Evolutionary conservation across 2,888 invertebrate genomes (phyloP).

Genomic region (Acheta domesticus): DNA sequence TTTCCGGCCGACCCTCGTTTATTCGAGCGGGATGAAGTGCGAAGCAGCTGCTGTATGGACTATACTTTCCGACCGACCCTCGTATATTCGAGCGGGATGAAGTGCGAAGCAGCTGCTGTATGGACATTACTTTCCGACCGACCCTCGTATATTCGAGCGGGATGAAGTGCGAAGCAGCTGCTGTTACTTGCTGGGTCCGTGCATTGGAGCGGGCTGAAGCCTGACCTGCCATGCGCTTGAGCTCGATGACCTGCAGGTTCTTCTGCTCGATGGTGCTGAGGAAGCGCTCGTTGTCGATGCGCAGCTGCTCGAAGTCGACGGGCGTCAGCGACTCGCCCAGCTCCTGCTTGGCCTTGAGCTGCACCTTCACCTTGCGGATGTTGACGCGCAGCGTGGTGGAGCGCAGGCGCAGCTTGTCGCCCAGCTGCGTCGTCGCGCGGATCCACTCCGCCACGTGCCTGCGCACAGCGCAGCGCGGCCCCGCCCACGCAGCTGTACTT

Average conservation of each 20-base stretch:
- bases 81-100: no score
- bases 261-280: slow-evolving; percentile 55
- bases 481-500: no score
- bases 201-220: no score
- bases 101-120: no score
- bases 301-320: slow-evolving; percentile 62
- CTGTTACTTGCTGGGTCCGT: no score
- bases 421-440: slow-evolving; percentile 53
- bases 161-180: no score
- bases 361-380: slow-evolving; percentile 54
- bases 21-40: no score
- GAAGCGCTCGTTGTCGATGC: slow-evolving; percentile 58
- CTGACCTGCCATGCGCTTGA: slow-evolving; percentile 57
- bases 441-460: slow-evolving; percentile 62
- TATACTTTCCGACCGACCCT: no score
- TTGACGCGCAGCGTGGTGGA: slow-evolving; percentile 56
- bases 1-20: no score
- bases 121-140: no score
- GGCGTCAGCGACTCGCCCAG: slow-evolving; percentile 57
- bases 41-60: no score
- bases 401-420: slow-evolving; percentile 58
- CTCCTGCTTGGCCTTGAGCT: slow-evolving; percentile 56
- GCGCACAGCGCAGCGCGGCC: background rate
- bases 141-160: no score
- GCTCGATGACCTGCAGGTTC: slow-evolving; percentile 51